Percentiles rank a stretch among this genome's conserved stretches.
phyloP scores from a whole-genome alignment of 2,888 invertebrate genomes.

The Ochropacha duplaris region DNA sequence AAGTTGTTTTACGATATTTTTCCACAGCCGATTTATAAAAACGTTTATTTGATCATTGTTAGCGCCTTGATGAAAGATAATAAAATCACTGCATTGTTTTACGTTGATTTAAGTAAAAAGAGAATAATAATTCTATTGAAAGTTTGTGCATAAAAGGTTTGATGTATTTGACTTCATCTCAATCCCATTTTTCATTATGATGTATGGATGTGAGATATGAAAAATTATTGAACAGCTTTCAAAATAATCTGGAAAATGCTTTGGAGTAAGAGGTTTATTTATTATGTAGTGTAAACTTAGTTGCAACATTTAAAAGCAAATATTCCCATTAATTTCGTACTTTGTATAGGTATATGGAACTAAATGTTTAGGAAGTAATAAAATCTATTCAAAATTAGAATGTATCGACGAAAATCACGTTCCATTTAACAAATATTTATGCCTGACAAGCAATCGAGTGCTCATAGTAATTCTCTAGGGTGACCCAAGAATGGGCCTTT shows the following conservation, averaged over 20 bases:
- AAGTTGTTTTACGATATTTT: too few relatives aligned
- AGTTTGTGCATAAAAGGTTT: too few relatives aligned
- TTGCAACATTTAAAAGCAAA: too few relatives aligned
- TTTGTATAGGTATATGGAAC: too few relatives aligned
- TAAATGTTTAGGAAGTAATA: neutral
- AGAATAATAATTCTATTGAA: too few relatives aligned
- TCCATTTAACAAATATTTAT: conserved; percentile 32
- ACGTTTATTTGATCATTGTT: too few relatives aligned
- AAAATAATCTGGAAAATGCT: neutral
- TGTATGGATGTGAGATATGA: neutral
- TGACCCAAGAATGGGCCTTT: conserved; percentile 19
- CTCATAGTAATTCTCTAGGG: conserved; percentile 37
- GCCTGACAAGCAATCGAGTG: conserved; percentile 43
- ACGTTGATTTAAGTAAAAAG: too few relatives aligned
- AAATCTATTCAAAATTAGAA: conserved; percentile 3
- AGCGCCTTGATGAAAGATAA: too few relatives aligned
- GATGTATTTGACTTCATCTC: neutral
- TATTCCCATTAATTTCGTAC: too few relatives aligned
- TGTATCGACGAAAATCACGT: conserved; percentile 13
- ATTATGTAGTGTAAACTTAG: neutral
- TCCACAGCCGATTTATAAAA: too few relatives aligned
- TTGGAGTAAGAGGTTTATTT: neutral
- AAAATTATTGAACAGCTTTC: neutral
- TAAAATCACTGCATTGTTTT: too few relatives aligned
- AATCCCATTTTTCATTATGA: neutral